Conservation (phyloP, 1,140 invertebrate genomes). For the Teleopsis dalmanni region DNA sequence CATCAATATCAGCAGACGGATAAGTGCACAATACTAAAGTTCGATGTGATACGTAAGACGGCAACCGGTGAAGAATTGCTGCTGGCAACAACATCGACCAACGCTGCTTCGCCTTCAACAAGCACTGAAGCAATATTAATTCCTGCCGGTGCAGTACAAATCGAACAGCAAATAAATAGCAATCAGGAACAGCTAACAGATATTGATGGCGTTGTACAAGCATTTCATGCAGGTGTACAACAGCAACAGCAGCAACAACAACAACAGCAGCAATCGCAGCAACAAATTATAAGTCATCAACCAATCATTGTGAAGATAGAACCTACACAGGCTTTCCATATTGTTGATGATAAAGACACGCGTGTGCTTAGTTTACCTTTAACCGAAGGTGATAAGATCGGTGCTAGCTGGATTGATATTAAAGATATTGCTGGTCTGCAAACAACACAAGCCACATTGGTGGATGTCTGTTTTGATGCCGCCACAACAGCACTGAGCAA, state of each 20-base stretch:
- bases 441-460: constrained; percentile 24
- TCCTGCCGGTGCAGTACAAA: not conserved
- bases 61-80: constrained; percentile 3
- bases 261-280: constrained; percentile 4
- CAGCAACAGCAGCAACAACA: constrained; percentile 1
- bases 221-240: not conserved
- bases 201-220: not conserved
- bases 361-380: constrained; percentile 33
- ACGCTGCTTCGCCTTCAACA: not conserved
- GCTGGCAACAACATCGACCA: not conserved
- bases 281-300: constrained; percentile 30
- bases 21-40: constrained; percentile 38
- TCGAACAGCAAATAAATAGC: too few relatives aligned
- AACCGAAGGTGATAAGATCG: constrained; percentile 33
- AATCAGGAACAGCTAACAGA: too few relatives aligned
- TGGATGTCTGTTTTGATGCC: constrained; percentile 38
- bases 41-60: constrained; percentile 26
- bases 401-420: constrained; percentile 40
- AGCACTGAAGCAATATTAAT: not conserved
- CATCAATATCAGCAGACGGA: constrained; percentile 41
- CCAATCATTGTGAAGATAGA: constrained; percentile 41
- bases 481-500: not conserved
- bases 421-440: constrained; percentile 39
- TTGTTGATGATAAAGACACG: constrained; percentile 37
- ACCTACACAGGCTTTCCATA: constrained; percentile 37